These are phyloP conservation scores for Babyrousa celebensis DNA, from an alignment of 2,797 vertebrate species.

Conservation along the genomic window DNA sequence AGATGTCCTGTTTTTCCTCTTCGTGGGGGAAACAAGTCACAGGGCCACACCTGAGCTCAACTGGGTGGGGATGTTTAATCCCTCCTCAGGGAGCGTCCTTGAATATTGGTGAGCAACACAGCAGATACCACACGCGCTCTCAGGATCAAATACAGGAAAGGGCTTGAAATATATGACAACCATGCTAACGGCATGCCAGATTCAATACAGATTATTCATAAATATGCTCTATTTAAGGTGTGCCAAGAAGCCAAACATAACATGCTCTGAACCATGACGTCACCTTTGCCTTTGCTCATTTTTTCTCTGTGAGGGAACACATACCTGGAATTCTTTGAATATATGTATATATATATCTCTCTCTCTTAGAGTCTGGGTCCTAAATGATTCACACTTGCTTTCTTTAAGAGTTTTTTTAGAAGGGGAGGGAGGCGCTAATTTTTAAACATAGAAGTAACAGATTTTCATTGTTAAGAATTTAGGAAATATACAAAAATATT, in stretches of 20 bases:
- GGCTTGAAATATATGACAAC: constrained; percentile 11
- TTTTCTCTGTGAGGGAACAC: neutral
- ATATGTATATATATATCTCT: neutral
- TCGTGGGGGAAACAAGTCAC: neutral
- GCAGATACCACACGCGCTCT: neutral
- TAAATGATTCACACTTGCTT: neutral
- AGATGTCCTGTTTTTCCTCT: neutral
- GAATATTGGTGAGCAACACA: neutral
- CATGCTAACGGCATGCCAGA: neutral
- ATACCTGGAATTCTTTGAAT: neutral
- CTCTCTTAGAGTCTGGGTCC: neutral
- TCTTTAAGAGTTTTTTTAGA: neutral
- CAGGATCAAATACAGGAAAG: neutral
- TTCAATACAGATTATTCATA: neutral
- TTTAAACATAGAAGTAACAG: neutral
- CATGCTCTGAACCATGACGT: neutral
- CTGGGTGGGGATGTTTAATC: neutral
- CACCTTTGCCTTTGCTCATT: neutral
- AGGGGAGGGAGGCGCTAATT: neutral
- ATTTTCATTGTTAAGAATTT: neutral
- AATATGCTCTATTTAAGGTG: neutral
- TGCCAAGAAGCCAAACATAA: neutral
- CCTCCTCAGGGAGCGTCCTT: neutral
- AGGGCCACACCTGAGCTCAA: neutral
- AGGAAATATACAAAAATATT: neutral